Percentiles rank a stretch among this genome's conserved stretches.
Evolutionary conservation across 1,140 invertebrate species (phyloP).

Genomic region (Caenorhabditis brenneri): DNA sequence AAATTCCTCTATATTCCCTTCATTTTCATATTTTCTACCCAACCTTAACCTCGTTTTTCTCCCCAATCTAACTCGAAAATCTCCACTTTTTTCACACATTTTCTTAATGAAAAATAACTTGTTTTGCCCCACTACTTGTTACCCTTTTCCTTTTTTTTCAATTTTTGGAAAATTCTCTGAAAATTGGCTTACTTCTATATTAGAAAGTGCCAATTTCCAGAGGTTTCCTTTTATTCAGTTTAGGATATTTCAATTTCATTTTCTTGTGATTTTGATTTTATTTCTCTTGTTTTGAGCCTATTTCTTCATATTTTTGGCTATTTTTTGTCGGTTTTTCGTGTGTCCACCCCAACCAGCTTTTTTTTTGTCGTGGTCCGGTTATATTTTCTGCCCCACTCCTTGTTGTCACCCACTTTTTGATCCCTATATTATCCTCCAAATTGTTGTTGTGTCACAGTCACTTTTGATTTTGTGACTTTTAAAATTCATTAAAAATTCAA

Average conservation of each 20-base stretch:
- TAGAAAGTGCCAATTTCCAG: not conserved
- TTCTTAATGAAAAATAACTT: not conserved
- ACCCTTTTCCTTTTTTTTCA: not conserved
- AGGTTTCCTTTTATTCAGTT: not conserved
- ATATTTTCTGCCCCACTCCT: not conserved
- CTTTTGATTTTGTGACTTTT: not conserved
- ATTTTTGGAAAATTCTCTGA: not conserved
- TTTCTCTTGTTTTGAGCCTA: not conserved
- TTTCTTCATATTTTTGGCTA: not conserved
- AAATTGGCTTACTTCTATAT: not conserved
- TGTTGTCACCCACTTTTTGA: not conserved
- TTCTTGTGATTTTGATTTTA: constrained; percentile 15
- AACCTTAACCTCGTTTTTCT: not conserved
- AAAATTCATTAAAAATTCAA: not conserved
- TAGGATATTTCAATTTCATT: constrained; percentile 43
- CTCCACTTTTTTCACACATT: not conserved
- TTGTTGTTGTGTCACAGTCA: not conserved
- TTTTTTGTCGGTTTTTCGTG: not conserved
- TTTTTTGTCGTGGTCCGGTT: constrained; percentile 39
- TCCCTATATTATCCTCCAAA: not conserved
- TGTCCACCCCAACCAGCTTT: too few relatives aligned
- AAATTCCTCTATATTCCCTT: not conserved
- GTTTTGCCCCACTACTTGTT: too few relatives aligned
- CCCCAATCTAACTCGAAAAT: not conserved
- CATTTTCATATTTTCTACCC: not conserved